A percentile compares a stretch with the other conserved stretches of the same genome.
These are phyloP conservation scores for Styela clava DNA, from an alignment of 23 tunicate species.

Conservation along the genomic window DNA sequence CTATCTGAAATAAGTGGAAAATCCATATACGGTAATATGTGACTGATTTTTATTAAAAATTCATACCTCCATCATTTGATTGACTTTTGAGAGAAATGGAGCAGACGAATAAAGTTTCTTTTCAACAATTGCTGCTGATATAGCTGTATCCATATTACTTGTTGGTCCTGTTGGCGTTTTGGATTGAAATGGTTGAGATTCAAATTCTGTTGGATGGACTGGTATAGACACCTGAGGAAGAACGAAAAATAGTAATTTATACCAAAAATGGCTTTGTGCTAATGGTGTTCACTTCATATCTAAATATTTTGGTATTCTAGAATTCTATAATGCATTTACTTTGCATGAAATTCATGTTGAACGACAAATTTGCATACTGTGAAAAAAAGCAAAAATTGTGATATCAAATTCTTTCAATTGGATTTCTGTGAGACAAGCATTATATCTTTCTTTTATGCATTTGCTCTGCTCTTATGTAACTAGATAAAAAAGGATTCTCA, in stretches of 20 bases:
- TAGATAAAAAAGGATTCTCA: no score
- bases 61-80: constrained; percentile 65
- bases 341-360: no score
- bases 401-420: no score
- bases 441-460: no score
- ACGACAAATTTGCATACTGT: no score
- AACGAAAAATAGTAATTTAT: background rate
- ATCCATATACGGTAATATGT: background rate
- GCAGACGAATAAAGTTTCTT: constrained; percentile 49
- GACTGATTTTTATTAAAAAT: background rate
- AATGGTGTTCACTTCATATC: no score
- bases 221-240: constrained; percentile 38
- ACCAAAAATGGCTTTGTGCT: background rate
- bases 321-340: no score
- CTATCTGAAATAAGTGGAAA: background rate
- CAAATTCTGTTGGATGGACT: constrained; percentile 37
- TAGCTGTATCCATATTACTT: constrained; percentile 44
- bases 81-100: constrained; percentile 39
- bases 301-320: no score
- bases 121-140: constrained; percentile 49
- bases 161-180: constrained; percentile 48
- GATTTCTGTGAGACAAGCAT: no score
- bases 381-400: no score
- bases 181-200: constrained; percentile 43
- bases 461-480: no score